Base-by-base conservation (phyloP, 2,113 vertebrate species). In the Gulo gulo region DNA sequence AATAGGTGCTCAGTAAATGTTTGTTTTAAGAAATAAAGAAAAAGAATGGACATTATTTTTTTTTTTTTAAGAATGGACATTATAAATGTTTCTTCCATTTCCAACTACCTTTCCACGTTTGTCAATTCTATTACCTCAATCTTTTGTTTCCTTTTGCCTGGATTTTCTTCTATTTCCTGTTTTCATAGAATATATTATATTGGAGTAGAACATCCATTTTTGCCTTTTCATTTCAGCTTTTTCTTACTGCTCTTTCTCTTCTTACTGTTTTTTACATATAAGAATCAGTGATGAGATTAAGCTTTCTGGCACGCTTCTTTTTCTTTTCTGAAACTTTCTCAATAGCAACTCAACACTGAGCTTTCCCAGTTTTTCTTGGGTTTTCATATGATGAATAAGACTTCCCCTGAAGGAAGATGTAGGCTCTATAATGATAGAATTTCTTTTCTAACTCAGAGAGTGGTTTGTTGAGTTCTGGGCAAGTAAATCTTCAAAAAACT, bases 271-370 rank as follows among this genome's bases (percentile, higher is more conserved):
- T 73, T 67, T 55, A 80, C n/a, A 31, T 65, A 39, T 61, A 71
- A 65, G 13, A 34, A 57, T 61, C 16, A 42, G 45, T 29, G 14
- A 57, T 20, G 45, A 50, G 42, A 74, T 65, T 95, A 23, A 82
- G 79, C 13, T 83, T 45, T 67, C 52, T 45, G 45, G 16, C n/a
- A 16, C 8, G 15, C 52, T 55, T 31, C 31, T 65, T 92, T 80
- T 84, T 55, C 26, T 96, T 94, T 90, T 39, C 69, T 85, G 57
- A 61, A 93, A 88, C 36, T 63, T 95, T 96, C 50, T 91, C 36
- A 45, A 36, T 45, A 76, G 82, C 96, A 93, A 34, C 31, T 81
- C 31, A 78, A 21, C 36, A 24, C 59, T 20, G 73, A 52, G 18
- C 36, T 95, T 42, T 83, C 61, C 82, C 8, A 4, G 18, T 81